Evolutionary conservation across 2,797 vertebrate genomes (phyloP).

Genomic region (Siniperca scherzeri): DNA sequence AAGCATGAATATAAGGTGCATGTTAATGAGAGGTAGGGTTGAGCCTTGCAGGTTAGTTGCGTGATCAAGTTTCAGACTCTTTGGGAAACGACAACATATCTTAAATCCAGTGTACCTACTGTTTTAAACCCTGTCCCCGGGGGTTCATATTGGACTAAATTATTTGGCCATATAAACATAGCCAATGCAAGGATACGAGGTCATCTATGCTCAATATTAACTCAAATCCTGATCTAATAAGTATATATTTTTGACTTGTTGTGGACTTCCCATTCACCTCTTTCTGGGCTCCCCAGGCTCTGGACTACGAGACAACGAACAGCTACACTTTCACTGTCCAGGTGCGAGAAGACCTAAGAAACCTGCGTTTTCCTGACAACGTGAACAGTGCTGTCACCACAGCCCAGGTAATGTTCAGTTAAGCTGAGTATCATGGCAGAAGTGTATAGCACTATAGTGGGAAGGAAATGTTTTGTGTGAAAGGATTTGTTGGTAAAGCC

Average conservation of each 20-base stretch:
- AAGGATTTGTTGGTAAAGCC: neutral
- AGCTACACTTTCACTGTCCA: conserved; percentile 86
- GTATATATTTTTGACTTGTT: neutral
- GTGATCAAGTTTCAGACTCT: neutral
- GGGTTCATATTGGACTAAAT: neutral
- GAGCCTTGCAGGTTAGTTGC: too few species aligned
- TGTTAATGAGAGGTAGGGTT: neutral
- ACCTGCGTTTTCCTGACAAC: conserved; percentile 80
- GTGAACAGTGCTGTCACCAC: conserved; percentile 66
- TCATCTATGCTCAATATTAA: neutral
- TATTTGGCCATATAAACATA: neutral
- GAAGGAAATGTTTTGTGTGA: neutral
- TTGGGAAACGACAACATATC: neutral
- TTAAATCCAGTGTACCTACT: neutral
- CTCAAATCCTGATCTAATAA: neutral
- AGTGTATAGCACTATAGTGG: neutral
- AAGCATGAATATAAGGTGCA: neutral
- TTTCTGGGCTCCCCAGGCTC: conserved; percentile 77
- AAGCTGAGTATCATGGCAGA: neutral
- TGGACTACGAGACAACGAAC: conserved; percentile 89
- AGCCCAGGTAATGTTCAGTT: conserved; percentile 70
- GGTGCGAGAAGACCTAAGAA: conserved; percentile 84
- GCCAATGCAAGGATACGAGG: neutral
- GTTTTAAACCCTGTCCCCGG: neutral
- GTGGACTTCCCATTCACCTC: neutral